Evolutionary conservation across 2,797 vertebrate species (phyloP).

Genomic region (Vespertilio murinus): DNA sequence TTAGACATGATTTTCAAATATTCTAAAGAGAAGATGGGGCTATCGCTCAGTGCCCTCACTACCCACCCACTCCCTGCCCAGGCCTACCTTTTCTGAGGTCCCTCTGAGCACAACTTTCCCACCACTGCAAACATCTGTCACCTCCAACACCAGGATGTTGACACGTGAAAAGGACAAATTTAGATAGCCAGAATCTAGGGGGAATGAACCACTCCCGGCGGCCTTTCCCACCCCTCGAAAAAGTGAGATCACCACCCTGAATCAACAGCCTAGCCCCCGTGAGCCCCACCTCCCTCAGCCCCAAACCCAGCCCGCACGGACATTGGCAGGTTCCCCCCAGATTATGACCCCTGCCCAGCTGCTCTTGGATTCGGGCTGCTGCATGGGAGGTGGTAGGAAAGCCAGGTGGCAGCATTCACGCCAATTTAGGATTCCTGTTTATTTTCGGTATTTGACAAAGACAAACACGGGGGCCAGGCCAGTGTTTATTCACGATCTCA

Average conservation of each 20-base stretch:
- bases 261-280: neutral
- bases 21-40: neutral
- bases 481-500: constrained; percentile 13
- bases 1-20: neutral
- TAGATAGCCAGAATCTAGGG: neutral
- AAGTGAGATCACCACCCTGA: neutral
- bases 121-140: neutral
- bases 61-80: too few relatives aligned
- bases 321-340: neutral
- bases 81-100: neutral
- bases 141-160: neutral
- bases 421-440: constrained; percentile 49
- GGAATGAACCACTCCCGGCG: neutral
- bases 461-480: constrained; percentile 47
- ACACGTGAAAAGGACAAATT: neutral
- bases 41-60: rapidly evolving
- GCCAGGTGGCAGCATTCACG: constrained; percentile 43
- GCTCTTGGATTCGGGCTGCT: neutral
- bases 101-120: neutral
- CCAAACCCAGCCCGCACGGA: neutral
- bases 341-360: neutral
- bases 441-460: constrained; percentile 71
- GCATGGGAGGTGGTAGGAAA: neutral
- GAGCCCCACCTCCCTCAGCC: neutral
- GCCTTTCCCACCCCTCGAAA: neutral